Evolutionary conservation across 2,888 invertebrate genomes (phyloP).

Genomic region (Drosophila seclusa): DNA sequence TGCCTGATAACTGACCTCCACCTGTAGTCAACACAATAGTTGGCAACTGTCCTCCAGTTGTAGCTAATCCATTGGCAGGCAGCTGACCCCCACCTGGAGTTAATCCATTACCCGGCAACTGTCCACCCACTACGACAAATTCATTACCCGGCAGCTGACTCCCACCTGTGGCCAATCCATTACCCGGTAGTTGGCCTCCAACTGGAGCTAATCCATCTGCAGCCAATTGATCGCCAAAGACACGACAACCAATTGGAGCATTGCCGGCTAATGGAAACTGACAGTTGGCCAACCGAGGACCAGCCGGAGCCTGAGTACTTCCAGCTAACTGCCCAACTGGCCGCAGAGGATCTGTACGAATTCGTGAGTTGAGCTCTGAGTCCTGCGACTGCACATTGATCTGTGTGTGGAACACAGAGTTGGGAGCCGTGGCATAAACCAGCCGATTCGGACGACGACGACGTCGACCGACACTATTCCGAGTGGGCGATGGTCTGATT

Average conservation of each 20-base stretch:
- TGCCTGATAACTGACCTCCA: conserved; percentile 48
- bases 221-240: conserved; percentile 30
- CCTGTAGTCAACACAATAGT: conserved; percentile 35
- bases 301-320: conserved; percentile 8
- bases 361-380: conserved; percentile 60
- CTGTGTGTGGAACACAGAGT: conserved; percentile 78
- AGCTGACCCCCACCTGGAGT: conserved; percentile 39
- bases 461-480: conserved; percentile 40
- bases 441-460: conserved; percentile 57
- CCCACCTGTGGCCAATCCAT: conserved; percentile 7
- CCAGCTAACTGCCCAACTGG: conserved; percentile 31
- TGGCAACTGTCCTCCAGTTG: conserved; percentile 42
- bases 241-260: conserved; percentile 41
- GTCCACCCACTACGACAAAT: conserved; percentile 5
- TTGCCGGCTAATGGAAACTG: conserved; percentile 50
- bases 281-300: conserved; percentile 48
- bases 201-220: conserved; percentile 1
- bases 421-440: conserved; percentile 71
- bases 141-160: conserved; percentile 8
- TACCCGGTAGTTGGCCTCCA: conserved; percentile 10
- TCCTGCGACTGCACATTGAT: conserved; percentile 79
- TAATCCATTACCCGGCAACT: conserved; percentile 29
- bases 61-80: conserved; percentile 4
- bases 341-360: conserved; percentile 27
- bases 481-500: conserved; percentile 41